Evolutionary conservation across 1,140 invertebrate genomes (phyloP), one percentile per base, ranked within the genome.

Genomic region (Hypothenemus hampei): DNA sequence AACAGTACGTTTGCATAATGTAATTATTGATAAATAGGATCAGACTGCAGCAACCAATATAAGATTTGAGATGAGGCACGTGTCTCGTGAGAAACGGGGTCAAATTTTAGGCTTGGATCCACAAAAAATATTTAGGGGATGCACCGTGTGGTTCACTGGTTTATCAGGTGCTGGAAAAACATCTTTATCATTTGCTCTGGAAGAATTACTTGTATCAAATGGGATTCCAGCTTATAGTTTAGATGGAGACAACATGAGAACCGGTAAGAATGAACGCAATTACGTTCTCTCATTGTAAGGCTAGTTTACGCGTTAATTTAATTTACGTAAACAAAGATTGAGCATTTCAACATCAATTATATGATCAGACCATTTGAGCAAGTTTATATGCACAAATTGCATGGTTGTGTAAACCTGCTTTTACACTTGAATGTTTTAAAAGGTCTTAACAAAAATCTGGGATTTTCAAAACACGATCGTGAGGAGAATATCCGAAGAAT

Each of bases 141-240:
- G 96, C 69, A 98, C 96, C 0, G 86, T 98, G 3, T 99, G 97
- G 97, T 86, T 99, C 64, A 99, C 97, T 1, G 97, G 96, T 61
- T 75, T 97, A 4, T 97, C 93, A 35, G 95, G 96, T 0, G 93
- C 97, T 48, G 97, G 97, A 3, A 99, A 99, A 75, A 98, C 97
- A 0, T 97, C 95, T 3, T 89, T 99, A 41, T 91, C 95, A 3
- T 98, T 99, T 71, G 90, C 92, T 53, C 77, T 99, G 5, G 97
- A 99, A 73, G 91, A 91, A 4, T 91, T 90, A 65, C 74, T 97
- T 35, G 89, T 90, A 16, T 82, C 88, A 1, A 75, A 81, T 33
- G 87, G 95, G 39, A 93, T 97, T 64, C 90, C 93, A 2, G 85
- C 93, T 1, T 98, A 98, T 72, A 91, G 91, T 20, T 76, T 99